Evolutionary conservation across 2,888 invertebrate species (phyloP).

Genomic region (Amphipyra berbera): DNA sequence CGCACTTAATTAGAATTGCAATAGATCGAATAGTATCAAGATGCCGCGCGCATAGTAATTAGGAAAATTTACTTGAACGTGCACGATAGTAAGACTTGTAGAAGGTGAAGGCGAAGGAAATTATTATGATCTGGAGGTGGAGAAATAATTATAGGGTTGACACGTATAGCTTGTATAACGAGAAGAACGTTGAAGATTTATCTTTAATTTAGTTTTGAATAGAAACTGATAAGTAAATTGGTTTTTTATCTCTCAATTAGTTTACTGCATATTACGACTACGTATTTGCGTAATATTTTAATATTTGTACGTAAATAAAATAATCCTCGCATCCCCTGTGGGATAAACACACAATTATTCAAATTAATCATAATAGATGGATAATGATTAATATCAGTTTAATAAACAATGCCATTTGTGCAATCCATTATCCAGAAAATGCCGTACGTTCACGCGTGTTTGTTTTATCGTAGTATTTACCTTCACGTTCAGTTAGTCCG

Average conservation of each 20-base stretch:
- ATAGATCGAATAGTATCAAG: constrained; percentile 47
- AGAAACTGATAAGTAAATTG: no score
- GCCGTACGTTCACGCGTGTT: constrained; percentile 60
- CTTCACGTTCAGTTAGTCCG: constrained; percentile 78
- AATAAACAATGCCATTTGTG: constrained; percentile 47
- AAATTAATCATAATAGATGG: constrained; percentile 35
- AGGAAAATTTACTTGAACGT: constrained; percentile 9
- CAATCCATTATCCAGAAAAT: constrained; percentile 45
- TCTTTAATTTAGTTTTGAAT: no score
- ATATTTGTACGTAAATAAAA: constrained; percentile 3
- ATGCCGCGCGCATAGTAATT: constrained; percentile 30
- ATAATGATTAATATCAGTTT: constrained; percentile 43
- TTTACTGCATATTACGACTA: not conserved
- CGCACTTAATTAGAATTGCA: constrained; percentile 43
- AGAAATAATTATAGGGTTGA: not conserved
- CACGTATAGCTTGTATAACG: not conserved
- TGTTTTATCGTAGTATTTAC: constrained; percentile 76
- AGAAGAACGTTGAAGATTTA: no score
- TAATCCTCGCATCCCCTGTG: not conserved
- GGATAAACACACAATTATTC: constrained; percentile 20
- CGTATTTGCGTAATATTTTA: not conserved
- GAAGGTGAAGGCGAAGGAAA: not conserved
- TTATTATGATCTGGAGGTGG: not conserved
- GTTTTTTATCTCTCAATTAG: no score
- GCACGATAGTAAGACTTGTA: not conserved